phyloP scores from a whole-genome alignment of 2,888 invertebrate species.

The Aphidoletes aphidimyza region DNA sequence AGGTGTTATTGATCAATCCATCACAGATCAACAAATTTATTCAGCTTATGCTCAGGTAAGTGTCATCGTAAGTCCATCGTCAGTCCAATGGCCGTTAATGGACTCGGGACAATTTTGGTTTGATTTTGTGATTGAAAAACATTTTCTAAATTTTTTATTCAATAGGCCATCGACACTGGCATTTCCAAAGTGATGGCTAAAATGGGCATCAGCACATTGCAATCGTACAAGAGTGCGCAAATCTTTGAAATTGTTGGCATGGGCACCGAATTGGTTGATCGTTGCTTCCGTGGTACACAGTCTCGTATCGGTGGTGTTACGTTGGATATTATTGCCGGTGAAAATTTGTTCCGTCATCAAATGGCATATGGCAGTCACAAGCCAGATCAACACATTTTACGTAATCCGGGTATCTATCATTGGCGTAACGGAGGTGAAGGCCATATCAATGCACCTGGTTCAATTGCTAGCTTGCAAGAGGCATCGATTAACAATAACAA shows the following conservation, averaged over 20 bases:
- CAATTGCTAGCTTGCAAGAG: constrained; percentile 80
- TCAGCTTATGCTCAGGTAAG: constrained; percentile 76
- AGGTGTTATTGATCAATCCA: constrained; percentile 80
- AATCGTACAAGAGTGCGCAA: constrained; percentile 98
- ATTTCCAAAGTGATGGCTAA: constrained; percentile 97
- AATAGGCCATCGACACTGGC: constrained; percentile 89
- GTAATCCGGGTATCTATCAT: constrained; percentile 94
- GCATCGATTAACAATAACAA: constrained; percentile 84
- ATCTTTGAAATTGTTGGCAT: constrained; percentile 99
- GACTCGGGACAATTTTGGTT: neutral
- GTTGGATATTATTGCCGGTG: constrained; percentile 86
- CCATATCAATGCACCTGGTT: constrained; percentile 95
- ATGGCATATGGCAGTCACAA: constrained; percentile 74
- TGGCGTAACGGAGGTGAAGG: constrained; percentile 98
- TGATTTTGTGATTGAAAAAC: neutral
- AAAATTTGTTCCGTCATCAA: constrained; percentile 83
- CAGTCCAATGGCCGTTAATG: too few species aligned
- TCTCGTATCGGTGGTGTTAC: constrained; percentile 87
- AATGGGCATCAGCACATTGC: constrained; percentile 99
- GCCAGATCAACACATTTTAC: constrained; percentile 73
- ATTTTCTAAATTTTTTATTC: neutral
- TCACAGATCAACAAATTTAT: constrained; percentile 85
- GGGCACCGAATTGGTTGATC: constrained; percentile 89
- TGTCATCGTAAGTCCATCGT: too few species aligned
- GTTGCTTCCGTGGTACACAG: constrained; percentile 86